phyloP scores from a whole-genome alignment of 2,797 vertebrate genomes.

The Tarsius wallacei region DNA sequence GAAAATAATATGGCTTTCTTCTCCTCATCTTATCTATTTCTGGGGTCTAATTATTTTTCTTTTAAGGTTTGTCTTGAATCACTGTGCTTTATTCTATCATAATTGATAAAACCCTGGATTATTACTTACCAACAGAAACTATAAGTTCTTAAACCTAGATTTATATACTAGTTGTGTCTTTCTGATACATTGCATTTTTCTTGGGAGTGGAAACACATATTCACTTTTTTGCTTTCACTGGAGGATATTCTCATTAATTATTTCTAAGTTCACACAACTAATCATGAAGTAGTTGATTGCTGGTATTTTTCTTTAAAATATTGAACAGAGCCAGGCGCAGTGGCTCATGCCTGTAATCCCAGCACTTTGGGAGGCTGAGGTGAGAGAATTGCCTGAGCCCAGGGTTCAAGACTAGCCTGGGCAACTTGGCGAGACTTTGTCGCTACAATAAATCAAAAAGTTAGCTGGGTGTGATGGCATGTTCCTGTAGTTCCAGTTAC shows the following conservation, averaged over 20 bases:
- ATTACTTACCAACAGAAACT: not conserved
- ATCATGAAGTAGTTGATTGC: slow-evolving; percentile 20
- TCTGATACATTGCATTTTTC: not conserved
- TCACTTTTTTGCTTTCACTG: not conserved
- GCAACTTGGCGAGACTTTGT: no score
- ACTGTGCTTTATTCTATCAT: not conserved
- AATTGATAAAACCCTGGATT: not conserved
- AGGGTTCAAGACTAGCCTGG: no score
- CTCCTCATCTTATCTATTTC: not conserved
- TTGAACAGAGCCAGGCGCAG: not conserved
- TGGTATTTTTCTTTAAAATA: slow-evolving; percentile 41
- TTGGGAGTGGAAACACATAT: not conserved
- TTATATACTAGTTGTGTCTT: not conserved
- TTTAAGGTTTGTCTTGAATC: not conserved
- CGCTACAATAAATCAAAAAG: no score
- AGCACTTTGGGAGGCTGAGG: no score
- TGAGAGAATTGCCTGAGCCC: no score
- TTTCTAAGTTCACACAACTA: not conserved
- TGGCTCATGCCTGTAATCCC: no score
- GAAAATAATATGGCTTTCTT: not conserved
- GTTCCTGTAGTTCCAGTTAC: no score
- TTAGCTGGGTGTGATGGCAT: no score
- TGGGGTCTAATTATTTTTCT: not conserved
- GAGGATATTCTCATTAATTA: not conserved
- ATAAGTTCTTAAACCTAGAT: not conserved